These are phyloP conservation scores for Tenebrosternarchus preto DNA, from an alignment of 2,113 vertebrate species.

Conservation along the genomic window DNA sequence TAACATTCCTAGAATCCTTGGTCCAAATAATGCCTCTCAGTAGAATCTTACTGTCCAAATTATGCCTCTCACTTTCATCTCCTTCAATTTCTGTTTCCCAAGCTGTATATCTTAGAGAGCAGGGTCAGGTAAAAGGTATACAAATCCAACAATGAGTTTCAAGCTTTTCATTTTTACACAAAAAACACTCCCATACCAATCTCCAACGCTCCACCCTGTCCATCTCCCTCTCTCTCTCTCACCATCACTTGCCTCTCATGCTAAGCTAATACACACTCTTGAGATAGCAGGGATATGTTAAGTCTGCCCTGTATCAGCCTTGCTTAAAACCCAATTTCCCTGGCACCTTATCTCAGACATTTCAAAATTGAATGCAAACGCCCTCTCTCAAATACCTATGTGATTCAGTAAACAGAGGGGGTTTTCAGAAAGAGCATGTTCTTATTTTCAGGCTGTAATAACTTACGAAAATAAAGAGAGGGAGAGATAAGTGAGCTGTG, in stretches of 20 bases:
- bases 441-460: conserved; percentile 21
- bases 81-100: too few relatives aligned
- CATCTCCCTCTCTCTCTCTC: not conserved
- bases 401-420: conserved; percentile 4
- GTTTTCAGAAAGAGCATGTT: not conserved
- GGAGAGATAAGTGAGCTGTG: not conserved
- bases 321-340: conserved; percentile 66
- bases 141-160: too few relatives aligned
- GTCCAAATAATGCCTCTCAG: too few relatives aligned
- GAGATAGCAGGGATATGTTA: not conserved
- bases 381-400: conserved; percentile 38
- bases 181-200: too few relatives aligned
- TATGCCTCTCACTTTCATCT: too few relatives aligned
- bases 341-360: conserved; percentile 64
- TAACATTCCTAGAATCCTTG: too few relatives aligned
- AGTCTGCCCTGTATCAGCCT: conserved; percentile 55
- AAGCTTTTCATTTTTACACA: too few relatives aligned
- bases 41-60: too few relatives aligned
- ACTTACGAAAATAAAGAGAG: not conserved
- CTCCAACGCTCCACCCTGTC: too few relatives aligned
- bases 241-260: not conserved
- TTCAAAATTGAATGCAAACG: conserved; percentile 65
- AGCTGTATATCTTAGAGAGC: too few relatives aligned
- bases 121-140: too few relatives aligned
- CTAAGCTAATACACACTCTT: not conserved